Percentiles rank a stretch among this genome's conserved stretches.
These are phyloP conservation scores for Standfussiana lucernea DNA, from an alignment of 2,888 invertebrate genomes.

Conservation along the genomic window DNA sequence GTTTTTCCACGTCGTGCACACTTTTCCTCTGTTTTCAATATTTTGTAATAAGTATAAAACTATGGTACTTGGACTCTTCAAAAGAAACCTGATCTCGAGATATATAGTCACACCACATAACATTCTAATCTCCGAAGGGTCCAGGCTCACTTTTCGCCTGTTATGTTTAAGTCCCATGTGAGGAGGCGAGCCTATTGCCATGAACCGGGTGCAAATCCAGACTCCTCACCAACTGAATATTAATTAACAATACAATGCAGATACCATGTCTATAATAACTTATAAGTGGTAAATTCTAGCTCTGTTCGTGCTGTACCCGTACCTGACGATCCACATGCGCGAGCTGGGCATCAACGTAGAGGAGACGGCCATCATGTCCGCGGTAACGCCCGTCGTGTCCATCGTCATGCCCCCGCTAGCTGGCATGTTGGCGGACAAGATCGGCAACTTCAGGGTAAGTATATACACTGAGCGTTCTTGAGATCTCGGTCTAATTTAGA, in stretches of 20 bases:
- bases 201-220: not conserved
- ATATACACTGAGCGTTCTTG: not conserved
- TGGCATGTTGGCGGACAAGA: constrained; percentile 94
- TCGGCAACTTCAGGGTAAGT: constrained; percentile 94
- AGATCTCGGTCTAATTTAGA: not conserved
- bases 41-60: not conserved
- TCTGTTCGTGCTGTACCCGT: constrained; percentile 94
- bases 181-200: not conserved
- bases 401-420: constrained; percentile 95
- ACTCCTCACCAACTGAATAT: not conserved
- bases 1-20: not conserved
- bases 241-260: not conserved
- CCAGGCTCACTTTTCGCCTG: not conserved
- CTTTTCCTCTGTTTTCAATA: not conserved
- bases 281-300: constrained; percentile 84
- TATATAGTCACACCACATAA: not conserved
- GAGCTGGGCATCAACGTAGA: constrained; percentile 94
- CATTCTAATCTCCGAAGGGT: not conserved
- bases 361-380: constrained; percentile 95
- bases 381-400: constrained; percentile 93
- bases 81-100: not conserved
- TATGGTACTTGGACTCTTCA: not conserved
- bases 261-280: not conserved
- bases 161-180: not conserved
- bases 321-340: constrained; percentile 95